Base-by-base conservation (phyloP, 2,888 invertebrate genomes). In the Scrobipalpa costella region DNA sequence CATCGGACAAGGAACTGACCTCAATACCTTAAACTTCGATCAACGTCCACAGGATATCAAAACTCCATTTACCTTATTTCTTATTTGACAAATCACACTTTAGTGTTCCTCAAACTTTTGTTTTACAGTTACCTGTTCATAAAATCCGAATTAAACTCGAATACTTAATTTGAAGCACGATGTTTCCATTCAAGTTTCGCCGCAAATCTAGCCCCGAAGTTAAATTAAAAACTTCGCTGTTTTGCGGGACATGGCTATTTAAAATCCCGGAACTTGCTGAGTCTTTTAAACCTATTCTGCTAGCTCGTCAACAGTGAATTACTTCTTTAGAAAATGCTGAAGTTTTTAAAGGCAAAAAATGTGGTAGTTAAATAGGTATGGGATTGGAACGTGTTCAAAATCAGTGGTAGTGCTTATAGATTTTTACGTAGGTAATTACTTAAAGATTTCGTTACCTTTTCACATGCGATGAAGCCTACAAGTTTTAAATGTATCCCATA, bases 211-310 rank as follows among this genome's bases (percentile, higher is more conserved):
- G 63, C 34, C 44, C 44, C 36, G 36, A 65, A 68, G 66, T 68
- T 68, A 67, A 67, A 68, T 68, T 68, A 68, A 68, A 68, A 67
- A 66, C 66, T 67, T 62, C 19, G 60, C 63, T 44, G 66, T 68
- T 64, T 64, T 65, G 63, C 66, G 38, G 67, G 66, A 68, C 67
- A 62, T 50, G 47, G 66, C 66, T 64, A 66, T 64, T 64, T 65
- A 64, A 65, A 68, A 60, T 58, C 61, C 61, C 55, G 61, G 55
- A 47, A 63, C 61, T 63, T 47, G 57, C 63, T 7, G 33, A 64
- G 52, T 55, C 36, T 55, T 55, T 63, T 57, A 63, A 44, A 55
- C 27, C 55, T 55, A 55, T 55, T 33, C 55, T 55, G n/a, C 55
- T 55, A 55, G 27, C 21, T 6, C 21, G 11, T 13, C 13, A 21